Percentiles rank a stretch among this genome's conserved stretches.
Conservation (phyloP, 2,113 vertebrate genomes). For the Mus spicilegus region DNA sequence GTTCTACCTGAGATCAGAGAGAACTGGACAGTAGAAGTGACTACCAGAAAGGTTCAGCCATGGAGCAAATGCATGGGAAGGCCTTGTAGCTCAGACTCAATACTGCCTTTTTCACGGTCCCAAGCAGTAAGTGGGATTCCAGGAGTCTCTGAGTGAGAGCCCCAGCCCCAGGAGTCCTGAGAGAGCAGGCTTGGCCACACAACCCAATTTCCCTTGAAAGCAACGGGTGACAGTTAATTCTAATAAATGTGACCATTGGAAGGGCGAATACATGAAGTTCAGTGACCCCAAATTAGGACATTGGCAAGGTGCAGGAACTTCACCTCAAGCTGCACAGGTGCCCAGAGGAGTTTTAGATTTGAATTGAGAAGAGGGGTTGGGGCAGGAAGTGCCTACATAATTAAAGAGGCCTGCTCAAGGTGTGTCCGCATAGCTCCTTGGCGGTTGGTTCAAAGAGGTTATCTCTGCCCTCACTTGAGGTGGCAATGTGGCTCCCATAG, state of each 20-base stretch:
- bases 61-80: not conserved
- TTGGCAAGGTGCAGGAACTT: no score
- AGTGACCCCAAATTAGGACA: not conserved
- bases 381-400: not conserved
- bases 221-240: no score
- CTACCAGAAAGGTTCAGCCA: not conserved
- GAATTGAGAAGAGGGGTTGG: no score
- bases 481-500: not conserved
- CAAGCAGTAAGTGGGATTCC: not conserved
- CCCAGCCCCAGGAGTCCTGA: not conserved
- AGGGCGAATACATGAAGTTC: no score
- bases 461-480: not conserved
- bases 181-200: not conserved
- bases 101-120: not conserved
- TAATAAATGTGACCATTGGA: not conserved
- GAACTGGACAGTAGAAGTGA: not conserved
- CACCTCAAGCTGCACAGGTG: not conserved
- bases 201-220: not conserved
- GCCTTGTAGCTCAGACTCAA: constrained; percentile 28
- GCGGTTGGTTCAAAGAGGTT: not conserved
- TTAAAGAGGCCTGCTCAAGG: not conserved
- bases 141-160: not conserved
- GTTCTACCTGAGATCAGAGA: not conserved
- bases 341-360: not conserved
- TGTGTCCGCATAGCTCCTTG: no score